These are phyloP conservation scores for Chaenodraco wilsoni DNA, from an alignment of 2,797 vertebrate species.

Conservation along the genomic window DNA sequence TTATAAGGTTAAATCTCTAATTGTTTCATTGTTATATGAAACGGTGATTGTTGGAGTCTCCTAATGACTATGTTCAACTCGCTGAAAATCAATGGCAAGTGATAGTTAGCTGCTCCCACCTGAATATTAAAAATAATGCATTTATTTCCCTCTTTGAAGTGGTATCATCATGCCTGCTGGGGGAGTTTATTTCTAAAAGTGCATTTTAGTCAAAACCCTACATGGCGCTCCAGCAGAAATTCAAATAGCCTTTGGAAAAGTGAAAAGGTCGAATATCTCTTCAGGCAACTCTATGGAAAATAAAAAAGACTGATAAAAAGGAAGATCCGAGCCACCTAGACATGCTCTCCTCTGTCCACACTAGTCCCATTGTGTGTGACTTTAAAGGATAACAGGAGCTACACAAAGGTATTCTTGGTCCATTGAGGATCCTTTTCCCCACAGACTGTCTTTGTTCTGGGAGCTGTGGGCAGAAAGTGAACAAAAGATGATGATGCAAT, in stretches of 20 bases:
- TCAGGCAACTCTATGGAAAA: slow-evolving; percentile 23
- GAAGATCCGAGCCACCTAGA: slow-evolving; percentile 55
- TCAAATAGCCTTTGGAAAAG: slow-evolving; percentile 29
- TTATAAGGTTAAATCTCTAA: slow-evolving; percentile 21
- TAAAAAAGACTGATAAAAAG: slow-evolving; percentile 47
- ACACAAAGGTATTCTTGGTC: slow-evolving; percentile 65
- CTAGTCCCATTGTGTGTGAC: slow-evolving; percentile 72
- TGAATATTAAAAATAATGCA: slow-evolving; percentile 14
- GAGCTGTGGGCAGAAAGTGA: slow-evolving; percentile 60
- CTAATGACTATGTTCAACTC: background rate
- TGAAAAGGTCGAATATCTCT: slow-evolving; percentile 45
- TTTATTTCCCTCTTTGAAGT: slow-evolving; percentile 44
- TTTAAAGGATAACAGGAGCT: slow-evolving; percentile 72
- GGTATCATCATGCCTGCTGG: background rate
- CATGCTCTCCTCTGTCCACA: slow-evolving; percentile 63
- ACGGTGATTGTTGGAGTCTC: slow-evolving; percentile 20
- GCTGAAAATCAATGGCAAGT: slow-evolving; percentile 21
- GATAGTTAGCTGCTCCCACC: slow-evolving; percentile 16
- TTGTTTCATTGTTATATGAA: slow-evolving; percentile 21
- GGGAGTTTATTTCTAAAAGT: slow-evolving; percentile 26
- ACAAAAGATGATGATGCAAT: slow-evolving; percentile 77
- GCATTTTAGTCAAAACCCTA: slow-evolving; percentile 15
- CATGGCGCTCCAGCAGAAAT: slow-evolving; percentile 29
- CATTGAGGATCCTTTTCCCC: slow-evolving; percentile 64
- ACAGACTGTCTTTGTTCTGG: slow-evolving; percentile 71